A percentile compares a stretch with the other conserved stretches of the same genome.
Evolutionary conservation across 1,140 invertebrate species (phyloP).

Genomic region (Sinonovacula constricta): DNA sequence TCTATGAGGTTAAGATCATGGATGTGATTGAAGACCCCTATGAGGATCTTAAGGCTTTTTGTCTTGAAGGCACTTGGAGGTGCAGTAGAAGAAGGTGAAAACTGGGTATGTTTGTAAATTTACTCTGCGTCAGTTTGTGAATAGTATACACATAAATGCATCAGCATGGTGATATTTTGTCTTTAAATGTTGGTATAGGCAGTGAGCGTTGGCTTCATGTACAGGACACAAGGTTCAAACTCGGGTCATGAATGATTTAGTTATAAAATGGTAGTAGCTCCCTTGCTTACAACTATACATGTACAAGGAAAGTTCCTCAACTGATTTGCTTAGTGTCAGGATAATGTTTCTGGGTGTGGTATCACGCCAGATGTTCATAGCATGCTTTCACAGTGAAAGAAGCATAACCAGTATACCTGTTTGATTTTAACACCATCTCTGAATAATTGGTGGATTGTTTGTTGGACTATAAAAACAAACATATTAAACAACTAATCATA

Average conservation of each 20-base stretch:
- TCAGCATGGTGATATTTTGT: not conserved
- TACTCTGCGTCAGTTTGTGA: too few relatives aligned
- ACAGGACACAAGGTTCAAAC: not conserved
- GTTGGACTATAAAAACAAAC: too few relatives aligned
- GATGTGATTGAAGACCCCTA: constrained; percentile 88
- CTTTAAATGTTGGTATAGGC: not conserved
- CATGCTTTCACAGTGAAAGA: too few relatives aligned
- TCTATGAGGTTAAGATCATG: constrained; percentile 88
- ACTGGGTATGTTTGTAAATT: constrained; percentile 77
- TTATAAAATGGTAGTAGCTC: not conserved
- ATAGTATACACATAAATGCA: not conserved
- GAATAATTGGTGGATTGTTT: too few relatives aligned
- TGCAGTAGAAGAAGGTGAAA: constrained; percentile 53
- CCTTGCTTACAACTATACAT: not conserved
- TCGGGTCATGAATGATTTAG: not conserved
- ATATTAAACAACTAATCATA: too few relatives aligned
- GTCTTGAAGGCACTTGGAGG: constrained; percentile 76
- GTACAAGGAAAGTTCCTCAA: too few relatives aligned
- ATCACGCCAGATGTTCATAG: too few relatives aligned
- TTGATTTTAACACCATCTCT: too few relatives aligned
- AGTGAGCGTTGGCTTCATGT: not conserved
- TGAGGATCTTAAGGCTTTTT: constrained; percentile 87
- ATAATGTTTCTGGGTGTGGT: too few relatives aligned
- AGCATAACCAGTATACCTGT: too few relatives aligned
- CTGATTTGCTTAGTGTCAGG: too few relatives aligned